A percentile compares a stretch with the other conserved stretches of the same genome.
Conservation (phyloP, 1,140 invertebrate species). For the Drosophila kohkoa region DNA sequence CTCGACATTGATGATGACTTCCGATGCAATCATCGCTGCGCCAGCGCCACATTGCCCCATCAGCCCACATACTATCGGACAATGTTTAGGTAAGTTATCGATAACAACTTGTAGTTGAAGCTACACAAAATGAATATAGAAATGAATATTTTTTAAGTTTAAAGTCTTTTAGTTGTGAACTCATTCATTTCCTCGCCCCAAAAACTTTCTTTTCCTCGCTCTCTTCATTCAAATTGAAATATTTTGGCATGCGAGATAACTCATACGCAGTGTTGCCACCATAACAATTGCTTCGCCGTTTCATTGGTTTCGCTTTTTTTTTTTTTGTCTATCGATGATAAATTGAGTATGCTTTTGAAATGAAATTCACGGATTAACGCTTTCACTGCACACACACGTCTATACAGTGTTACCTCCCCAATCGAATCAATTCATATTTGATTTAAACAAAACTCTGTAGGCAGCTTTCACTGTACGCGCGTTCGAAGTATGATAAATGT, state of each 20-base stretch:
- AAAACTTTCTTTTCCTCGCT: no score
- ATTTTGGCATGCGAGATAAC: no score
- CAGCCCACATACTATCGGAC: slow-evolving; percentile 84
- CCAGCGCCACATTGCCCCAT: slow-evolving; percentile 80
- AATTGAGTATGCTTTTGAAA: not conserved
- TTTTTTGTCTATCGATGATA: not conserved
- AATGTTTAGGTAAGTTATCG: slow-evolving; percentile 75
- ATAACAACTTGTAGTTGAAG: no score
- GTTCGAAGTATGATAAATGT: not conserved
- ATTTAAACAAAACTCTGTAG: not conserved
- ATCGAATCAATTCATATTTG: not conserved
- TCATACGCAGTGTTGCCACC: no score
- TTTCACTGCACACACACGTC: not conserved
- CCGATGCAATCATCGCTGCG: slow-evolving; percentile 87
- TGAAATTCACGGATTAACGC: not conserved
- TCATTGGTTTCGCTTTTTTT: not conserved
- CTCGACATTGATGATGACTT: slow-evolving; percentile 97
- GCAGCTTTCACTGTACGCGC: not conserved
- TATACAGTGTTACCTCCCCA: not conserved
- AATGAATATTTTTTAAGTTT: no score
- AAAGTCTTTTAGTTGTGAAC: no score
- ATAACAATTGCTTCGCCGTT: not conserved
- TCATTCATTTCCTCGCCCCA: no score
- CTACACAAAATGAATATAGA: no score
- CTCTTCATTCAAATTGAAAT: no score